Evolutionary conservation across 1,140 invertebrate species (phyloP).

Genomic region (Formica exsecta): DNA sequence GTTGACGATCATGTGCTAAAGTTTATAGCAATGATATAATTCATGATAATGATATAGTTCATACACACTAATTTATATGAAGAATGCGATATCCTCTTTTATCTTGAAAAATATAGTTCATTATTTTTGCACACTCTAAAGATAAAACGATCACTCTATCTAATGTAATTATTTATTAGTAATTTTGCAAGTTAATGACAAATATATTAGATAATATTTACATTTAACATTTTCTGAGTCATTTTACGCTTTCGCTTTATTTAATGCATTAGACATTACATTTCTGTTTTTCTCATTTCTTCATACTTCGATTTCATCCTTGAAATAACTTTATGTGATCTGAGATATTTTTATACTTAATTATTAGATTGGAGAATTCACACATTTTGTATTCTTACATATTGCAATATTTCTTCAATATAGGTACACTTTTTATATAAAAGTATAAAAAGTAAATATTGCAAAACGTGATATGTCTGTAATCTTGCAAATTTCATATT

Average conservation of each 20-base stretch:
- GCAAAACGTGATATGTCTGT: background rate
- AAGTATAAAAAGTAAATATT: too few relatives aligned
- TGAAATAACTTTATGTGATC: background rate
- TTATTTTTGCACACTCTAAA: background rate
- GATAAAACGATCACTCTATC: background rate
- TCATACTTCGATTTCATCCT: background rate
- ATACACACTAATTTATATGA: background rate
- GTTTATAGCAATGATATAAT: background rate
- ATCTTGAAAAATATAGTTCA: background rate
- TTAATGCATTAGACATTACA: background rate
- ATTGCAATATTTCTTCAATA: conserved; percentile 2
- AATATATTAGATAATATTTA: background rate
- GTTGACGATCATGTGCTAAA: background rate
- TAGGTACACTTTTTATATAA: too few relatives aligned
- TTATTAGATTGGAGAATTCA: background rate
- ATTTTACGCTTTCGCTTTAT: conserved; percentile 2
- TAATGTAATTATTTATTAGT: background rate
- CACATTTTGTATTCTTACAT: background rate
- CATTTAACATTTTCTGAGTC: background rate
- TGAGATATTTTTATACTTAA: background rate
- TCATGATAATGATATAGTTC: background rate
- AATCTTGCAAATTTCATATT: background rate
- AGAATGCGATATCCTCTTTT: background rate
- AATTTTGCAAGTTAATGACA: background rate
- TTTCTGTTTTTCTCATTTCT: background rate